Conservation (phyloP, 1,140 invertebrate species). For the Ditylenchus dipsaci region DNA sequence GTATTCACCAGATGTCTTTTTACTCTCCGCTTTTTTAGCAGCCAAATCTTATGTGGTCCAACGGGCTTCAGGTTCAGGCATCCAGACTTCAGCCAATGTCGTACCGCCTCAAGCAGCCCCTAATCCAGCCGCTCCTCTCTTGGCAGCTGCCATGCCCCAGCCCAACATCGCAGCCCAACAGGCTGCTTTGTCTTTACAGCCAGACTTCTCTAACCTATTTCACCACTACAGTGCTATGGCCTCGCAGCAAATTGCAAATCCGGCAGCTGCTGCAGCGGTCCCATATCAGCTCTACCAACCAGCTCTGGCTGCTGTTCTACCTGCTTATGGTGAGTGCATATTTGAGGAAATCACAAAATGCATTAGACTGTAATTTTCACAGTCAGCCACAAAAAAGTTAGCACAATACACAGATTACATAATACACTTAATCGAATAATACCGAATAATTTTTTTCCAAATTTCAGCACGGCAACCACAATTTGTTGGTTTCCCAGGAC, state of each 20-base stretch:
- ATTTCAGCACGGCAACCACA: slow-evolving; percentile 36
- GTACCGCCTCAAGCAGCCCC: slow-evolving; percentile 15
- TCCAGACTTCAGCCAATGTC: neutral
- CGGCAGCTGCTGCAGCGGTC: slow-evolving; percentile 6
- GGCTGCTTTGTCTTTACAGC: slow-evolving; percentile 24
- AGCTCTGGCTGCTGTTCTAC: slow-evolving; percentile 34
- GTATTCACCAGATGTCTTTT: too few relatives aligned
- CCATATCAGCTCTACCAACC: slow-evolving; percentile 43
- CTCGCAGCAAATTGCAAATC: slow-evolving; percentile 11
- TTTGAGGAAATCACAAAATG: neutral
- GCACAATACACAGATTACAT: too few relatives aligned
- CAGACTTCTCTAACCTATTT: slow-evolving; percentile 37
- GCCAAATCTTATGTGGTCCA: neutral
- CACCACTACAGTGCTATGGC: slow-evolving; percentile 47
- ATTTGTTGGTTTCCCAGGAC: slow-evolving; percentile 40
- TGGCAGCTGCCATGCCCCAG: slow-evolving; percentile 32
- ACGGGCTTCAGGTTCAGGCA: neutral
- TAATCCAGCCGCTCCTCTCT: slow-evolving; percentile 18
- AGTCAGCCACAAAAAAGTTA: too few relatives aligned
- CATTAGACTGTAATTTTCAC: too few relatives aligned
- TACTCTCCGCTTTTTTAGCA: neutral
- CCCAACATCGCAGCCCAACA: slow-evolving; percentile 8
- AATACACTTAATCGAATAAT: too few relatives aligned
- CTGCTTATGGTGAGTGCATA: slow-evolving; percentile 32
- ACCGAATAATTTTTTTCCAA: neutral